phyloP scores from a whole-genome alignment of 2,797 vertebrate species.

The Parauchenoglanis punctatus region DNA sequence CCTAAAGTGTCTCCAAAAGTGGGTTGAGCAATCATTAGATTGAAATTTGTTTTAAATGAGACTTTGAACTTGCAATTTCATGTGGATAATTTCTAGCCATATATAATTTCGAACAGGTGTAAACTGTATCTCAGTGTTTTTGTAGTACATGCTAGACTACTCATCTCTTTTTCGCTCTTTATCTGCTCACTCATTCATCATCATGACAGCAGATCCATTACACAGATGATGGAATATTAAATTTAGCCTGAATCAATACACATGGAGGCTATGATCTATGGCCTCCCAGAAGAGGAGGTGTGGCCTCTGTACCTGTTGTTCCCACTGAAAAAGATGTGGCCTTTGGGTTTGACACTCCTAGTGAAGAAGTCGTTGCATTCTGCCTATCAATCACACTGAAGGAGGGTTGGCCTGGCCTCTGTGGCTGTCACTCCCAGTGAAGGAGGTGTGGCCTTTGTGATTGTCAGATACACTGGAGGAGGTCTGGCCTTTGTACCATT shows the following conservation, averaged over 20 bases:
- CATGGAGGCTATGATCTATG: conserved; percentile 10
- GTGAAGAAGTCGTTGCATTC: not conserved
- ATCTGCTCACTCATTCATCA: conserved; percentile 42
- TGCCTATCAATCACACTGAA: not conserved
- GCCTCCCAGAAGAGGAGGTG: not conserved
- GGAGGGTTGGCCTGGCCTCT: not conserved
- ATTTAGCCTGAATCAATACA: conserved; percentile 50
- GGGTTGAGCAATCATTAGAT: not conserved
- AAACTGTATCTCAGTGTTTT: not conserved
- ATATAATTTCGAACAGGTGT: not conserved
- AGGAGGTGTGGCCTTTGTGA: not conserved
- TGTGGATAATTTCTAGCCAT: not conserved
- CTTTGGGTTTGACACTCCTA: not conserved
- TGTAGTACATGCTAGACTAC: too few relatives aligned
- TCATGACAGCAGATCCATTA: conserved; percentile 50
- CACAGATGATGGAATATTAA: conserved; percentile 54
- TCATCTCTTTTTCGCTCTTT: conserved; percentile 5
- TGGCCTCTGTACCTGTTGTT: not conserved
- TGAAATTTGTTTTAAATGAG: not conserved
- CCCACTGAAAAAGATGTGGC: not conserved
- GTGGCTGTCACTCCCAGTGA: not conserved
- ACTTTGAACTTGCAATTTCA: not conserved
- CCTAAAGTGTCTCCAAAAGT: not conserved
- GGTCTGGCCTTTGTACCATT: not conserved
- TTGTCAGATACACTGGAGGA: not conserved